These are phyloP conservation scores for Asobara japonica DNA, from an alignment of 1,140 invertebrate genomes.

Conservation along the genomic window DNA sequence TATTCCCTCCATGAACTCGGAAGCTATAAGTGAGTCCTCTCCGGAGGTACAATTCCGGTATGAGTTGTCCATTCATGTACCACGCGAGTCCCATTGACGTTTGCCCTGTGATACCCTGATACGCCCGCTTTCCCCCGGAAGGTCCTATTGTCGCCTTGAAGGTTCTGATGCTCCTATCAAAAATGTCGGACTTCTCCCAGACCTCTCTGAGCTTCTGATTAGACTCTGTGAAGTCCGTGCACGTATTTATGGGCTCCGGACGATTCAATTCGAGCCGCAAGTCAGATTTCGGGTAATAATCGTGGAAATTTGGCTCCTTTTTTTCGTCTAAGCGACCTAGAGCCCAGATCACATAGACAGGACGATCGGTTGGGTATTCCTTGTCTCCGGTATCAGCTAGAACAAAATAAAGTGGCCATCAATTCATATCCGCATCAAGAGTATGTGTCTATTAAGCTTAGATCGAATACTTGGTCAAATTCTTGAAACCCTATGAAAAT, in stretches of 20 bases:
- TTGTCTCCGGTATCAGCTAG: conserved; percentile 82
- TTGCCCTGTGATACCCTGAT: conserved; percentile 74
- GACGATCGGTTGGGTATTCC: conserved; percentile 74
- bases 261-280: conserved; percentile 75
- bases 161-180: conserved; percentile 79
- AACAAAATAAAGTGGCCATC: conserved; percentile 38
- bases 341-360: conserved; percentile 84
- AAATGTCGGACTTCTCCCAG: conserved; percentile 80
- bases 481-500: too few species aligned
- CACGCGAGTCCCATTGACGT: conserved; percentile 73
- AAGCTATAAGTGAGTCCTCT: conserved; percentile 88
- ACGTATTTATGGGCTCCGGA: conserved; percentile 73
- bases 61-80: conserved; percentile 90
- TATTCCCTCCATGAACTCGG: conserved; percentile 85
- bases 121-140: conserved; percentile 80
- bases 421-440: conserved; percentile 13
- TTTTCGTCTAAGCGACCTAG: conserved; percentile 82
- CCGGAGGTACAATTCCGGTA: conserved; percentile 87
- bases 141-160: conserved; percentile 84
- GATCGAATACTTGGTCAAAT: too few species aligned
- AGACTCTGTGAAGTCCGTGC: conserved; percentile 74
- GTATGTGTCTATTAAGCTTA: too few species aligned
- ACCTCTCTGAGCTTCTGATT: conserved; percentile 53
- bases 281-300: conserved; percentile 79
- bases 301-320: conserved; percentile 86